phyloP scores from a whole-genome alignment of 1,140 invertebrate genomes.

The Magallana gigas region DNA sequence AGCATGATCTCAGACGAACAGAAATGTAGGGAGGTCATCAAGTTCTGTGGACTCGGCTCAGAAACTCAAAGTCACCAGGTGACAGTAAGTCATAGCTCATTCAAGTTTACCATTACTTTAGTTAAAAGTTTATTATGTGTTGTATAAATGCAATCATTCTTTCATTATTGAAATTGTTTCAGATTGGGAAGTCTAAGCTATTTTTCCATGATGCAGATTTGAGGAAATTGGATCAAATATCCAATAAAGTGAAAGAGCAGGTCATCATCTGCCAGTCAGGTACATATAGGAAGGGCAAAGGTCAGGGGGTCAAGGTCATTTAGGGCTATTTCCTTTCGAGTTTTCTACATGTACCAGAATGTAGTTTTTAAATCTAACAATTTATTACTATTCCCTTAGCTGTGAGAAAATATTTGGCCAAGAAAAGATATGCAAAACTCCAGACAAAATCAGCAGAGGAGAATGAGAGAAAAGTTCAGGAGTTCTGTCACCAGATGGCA shows the following conservation, averaged over 20 bases:
- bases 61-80: slow-evolving; percentile 53
- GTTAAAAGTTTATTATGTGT: not conserved
- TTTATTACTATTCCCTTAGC: not conserved
- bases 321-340: not conserved
- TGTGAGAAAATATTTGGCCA: slow-evolving; percentile 41
- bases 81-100: not conserved
- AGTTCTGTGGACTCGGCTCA: slow-evolving; percentile 36
- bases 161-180: slow-evolving; percentile 15
- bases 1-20: slow-evolving; percentile 54
- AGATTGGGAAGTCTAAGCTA: slow-evolving; percentile 62
- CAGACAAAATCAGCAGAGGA: not conserved
- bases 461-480: slow-evolving; percentile 39
- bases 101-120: not conserved
- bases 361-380: not conserved
- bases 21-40: slow-evolving; percentile 57
- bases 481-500: slow-evolving; percentile 36
- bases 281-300: slow-evolving; percentile 45
- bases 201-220: slow-evolving; percentile 54
- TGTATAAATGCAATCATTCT: not conserved
- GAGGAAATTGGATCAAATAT: slow-evolving; percentile 42
- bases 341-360: not conserved
- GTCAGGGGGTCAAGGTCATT: not conserved
- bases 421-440: not conserved
- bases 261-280: slow-evolving; percentile 55
- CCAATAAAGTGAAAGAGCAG: slow-evolving; percentile 36